A percentile compares a stretch with the other conserved stretches of the same genome.
Conservation (phyloP, 2,888 invertebrate genomes). For the Dysmachus trigonus region DNA sequence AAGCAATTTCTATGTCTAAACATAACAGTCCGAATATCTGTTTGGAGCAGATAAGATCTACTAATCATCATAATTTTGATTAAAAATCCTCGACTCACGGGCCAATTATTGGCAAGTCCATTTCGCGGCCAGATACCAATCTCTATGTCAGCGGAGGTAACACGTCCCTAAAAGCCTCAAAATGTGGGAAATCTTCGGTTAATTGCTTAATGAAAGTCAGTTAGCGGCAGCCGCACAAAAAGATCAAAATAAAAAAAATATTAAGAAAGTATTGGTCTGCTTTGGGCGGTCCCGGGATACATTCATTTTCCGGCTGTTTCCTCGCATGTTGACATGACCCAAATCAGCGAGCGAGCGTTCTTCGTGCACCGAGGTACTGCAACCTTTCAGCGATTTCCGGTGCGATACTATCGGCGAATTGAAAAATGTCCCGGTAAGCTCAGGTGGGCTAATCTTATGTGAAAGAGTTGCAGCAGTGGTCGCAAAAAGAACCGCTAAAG, state of each 20-base stretch:
- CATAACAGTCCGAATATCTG: neutral
- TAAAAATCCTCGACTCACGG: neutral
- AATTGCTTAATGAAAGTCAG: constrained; percentile 25
- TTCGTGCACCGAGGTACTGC: neutral
- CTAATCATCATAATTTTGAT: neutral
- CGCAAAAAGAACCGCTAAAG: neutral
- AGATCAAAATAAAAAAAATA: neutral
- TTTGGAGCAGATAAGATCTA: neutral
- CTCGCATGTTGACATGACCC: constrained; percentile 20
- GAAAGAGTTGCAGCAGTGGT: neutral
- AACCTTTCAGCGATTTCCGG: constrained; percentile 27
- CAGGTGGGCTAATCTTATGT: neutral
- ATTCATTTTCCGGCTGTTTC: constrained; percentile 1
- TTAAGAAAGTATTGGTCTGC: constrained; percentile 16
- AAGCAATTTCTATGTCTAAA: neutral
- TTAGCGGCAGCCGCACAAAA: neutral
- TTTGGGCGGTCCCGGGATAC: neutral
- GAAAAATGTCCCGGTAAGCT: neutral
- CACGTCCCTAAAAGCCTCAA: neutral
- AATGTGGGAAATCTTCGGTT: neutral
- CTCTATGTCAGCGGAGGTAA: neutral
- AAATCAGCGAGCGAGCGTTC: neutral
- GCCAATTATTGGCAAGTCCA: neutral
- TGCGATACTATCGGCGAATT: constrained; percentile 40
- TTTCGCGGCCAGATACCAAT: neutral